phyloP scores from a whole-genome alignment of 2,797 vertebrate genomes.

The Sylvilagus floridanus region DNA sequence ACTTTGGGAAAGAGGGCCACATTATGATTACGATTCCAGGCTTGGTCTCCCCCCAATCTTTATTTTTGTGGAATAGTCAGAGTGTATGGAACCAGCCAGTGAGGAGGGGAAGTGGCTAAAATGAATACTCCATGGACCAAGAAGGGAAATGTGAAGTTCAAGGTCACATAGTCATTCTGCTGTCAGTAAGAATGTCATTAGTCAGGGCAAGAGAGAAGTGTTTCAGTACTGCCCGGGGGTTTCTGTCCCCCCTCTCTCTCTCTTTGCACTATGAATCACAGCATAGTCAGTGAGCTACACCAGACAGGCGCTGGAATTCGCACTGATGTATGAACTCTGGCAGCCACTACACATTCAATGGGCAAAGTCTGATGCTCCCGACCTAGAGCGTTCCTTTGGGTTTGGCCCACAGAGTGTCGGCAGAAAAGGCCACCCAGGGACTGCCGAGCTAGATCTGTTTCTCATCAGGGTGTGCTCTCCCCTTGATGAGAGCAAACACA shows the following conservation, averaged over 20 bases:
- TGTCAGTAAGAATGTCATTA: constrained; percentile 60
- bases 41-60: constrained; percentile 9
- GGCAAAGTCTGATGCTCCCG: constrained; percentile 60
- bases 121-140: neutral
- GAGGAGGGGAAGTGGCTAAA: constrained; percentile 55
- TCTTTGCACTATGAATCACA: constrained; percentile 67
- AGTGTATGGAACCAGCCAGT: neutral
- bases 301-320: constrained; percentile 59
- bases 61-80: constrained; percentile 18
- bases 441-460: neutral
- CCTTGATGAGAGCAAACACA: constrained; percentile 31
- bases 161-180: constrained; percentile 61
- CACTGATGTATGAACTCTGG: constrained; percentile 71
- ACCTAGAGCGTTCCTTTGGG: constrained; percentile 68
- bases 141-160: constrained; percentile 50
- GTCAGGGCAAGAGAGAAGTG: constrained; percentile 66
- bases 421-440: constrained; percentile 62
- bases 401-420: constrained; percentile 55
- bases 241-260: neutral
- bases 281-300: constrained; percentile 55
- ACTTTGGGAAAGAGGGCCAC: constrained; percentile 33
- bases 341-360: constrained; percentile 31
- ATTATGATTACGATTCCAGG: constrained; percentile 42
- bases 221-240: constrained; percentile 75
- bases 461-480: constrained; percentile 72